A percentile compares a stretch with the other conserved stretches of the same genome.
phyloP scores from a whole-genome alignment of 2,888 invertebrate genomes.

The Sicus ferrugineus region DNA sequence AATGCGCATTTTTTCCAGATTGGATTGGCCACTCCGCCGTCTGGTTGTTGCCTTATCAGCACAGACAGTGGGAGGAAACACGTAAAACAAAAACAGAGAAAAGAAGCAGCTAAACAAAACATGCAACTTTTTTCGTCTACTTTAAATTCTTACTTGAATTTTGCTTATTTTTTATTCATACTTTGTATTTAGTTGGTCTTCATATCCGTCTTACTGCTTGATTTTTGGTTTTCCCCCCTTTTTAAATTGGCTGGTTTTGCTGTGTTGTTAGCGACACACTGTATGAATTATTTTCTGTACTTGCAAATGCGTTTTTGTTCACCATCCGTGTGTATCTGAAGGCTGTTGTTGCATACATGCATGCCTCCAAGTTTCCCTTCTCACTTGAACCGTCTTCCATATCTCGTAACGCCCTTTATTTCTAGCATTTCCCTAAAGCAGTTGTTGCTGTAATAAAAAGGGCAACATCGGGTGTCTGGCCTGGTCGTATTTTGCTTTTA shows the following conservation, averaged over 20 bases:
- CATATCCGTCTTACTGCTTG: not conserved
- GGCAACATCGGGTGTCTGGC: not conserved
- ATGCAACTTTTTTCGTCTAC: constrained; percentile 3
- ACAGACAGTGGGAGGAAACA: not conserved
- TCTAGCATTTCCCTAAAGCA: not conserved
- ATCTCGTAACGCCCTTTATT: not conserved
- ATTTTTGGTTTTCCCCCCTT: not conserved
- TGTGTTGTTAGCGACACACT: not conserved
- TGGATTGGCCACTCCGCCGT: not conserved
- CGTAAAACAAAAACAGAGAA: not conserved
- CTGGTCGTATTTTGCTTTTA: not conserved
- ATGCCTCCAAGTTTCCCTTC: not conserved
- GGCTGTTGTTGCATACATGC: constrained; percentile 2
- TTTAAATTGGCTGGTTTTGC: not conserved
- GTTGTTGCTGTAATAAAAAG: not conserved
- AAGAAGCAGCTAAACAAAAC: not conserved
- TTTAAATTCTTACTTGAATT: not conserved
- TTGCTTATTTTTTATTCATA: not conserved
- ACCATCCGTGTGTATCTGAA: not conserved
- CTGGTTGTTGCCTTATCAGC: not conserved
- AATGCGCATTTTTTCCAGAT: not conserved
- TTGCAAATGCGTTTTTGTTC: constrained; percentile 17
- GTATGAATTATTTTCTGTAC: constrained; percentile 13
- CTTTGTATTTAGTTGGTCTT: not conserved
- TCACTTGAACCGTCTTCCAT: not conserved